Conservation (phyloP, 2,888 invertebrate genomes). For the Oligia latruncula region DNA sequence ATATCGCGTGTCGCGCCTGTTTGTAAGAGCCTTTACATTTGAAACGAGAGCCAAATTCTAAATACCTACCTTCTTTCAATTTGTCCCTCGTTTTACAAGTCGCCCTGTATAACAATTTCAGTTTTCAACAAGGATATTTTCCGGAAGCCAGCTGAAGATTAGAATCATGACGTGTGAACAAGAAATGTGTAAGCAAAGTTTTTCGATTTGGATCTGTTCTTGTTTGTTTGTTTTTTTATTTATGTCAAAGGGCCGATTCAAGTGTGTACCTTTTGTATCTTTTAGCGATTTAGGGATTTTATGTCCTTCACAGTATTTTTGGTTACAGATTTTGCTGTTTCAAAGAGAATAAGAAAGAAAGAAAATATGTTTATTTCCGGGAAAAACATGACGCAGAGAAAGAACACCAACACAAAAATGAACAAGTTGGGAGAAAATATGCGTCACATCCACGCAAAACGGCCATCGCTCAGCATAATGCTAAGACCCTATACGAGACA, state of each 20-base stretch:
- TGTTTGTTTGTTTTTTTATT: constrained; percentile 45
- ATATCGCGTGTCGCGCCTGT: no score
- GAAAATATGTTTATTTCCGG: not conserved
- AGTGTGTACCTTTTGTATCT: constrained; percentile 26
- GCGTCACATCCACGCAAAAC: no score
- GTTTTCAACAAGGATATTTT: constrained; percentile 42
- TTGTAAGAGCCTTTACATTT: not conserved
- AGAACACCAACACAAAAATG: not conserved
- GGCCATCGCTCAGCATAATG: no score
- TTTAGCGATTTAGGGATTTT: constrained; percentile 19
- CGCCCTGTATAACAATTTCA: constrained; percentile 32
- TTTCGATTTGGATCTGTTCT: constrained; percentile 56
- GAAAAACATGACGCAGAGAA: not conserved
- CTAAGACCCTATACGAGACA: no score
- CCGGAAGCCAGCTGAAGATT: constrained; percentile 43
- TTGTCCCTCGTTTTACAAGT: not conserved
- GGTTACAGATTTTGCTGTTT: not conserved
- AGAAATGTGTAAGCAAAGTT: constrained; percentile 49
- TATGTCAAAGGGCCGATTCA: constrained; percentile 36
- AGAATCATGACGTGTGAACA: constrained; percentile 52
- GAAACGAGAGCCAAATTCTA: not conserved
- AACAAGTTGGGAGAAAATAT: not conserved
- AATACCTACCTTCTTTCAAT: not conserved
- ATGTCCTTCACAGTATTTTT: constrained; percentile 2
- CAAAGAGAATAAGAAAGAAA: not conserved